Percentiles rank a stretch among this genome's conserved stretches.
Conservation (phyloP, 1,140 invertebrate species). For the Zaprionus inermis region DNA sequence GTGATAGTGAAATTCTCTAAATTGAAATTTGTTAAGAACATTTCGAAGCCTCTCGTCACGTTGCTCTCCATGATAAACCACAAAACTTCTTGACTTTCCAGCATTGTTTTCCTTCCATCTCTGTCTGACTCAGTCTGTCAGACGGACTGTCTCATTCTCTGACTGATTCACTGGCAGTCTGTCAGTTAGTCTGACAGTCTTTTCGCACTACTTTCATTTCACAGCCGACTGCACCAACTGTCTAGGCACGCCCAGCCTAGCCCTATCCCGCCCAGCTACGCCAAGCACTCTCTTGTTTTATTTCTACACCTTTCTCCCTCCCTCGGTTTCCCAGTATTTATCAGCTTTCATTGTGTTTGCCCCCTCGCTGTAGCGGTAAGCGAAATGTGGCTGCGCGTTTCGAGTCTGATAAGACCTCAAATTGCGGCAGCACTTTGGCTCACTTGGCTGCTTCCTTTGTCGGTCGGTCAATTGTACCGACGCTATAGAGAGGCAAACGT, state of each 20-base stretch:
- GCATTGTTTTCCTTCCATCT: slow-evolving; percentile 28
- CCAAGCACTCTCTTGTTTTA: not conserved
- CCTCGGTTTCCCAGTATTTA: slow-evolving; percentile 46
- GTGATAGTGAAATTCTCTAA: slow-evolving; percentile 57
- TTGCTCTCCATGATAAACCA: slow-evolving; percentile 50
- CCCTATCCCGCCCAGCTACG: not conserved
- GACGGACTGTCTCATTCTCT: not conserved
- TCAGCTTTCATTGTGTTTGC: slow-evolving; percentile 60
- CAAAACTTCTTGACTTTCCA: slow-evolving; percentile 51
- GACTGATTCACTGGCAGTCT: not conserved
- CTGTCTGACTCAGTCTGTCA: not conserved
- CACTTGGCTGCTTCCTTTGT: slow-evolving; percentile 13
- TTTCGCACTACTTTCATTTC: slow-evolving; percentile 66
- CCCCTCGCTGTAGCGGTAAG: not conserved
- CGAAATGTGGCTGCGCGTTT: slow-evolving; percentile 30
- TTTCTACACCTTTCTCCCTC: not conserved
- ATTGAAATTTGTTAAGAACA: slow-evolving; percentile 56
- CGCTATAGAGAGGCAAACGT: not conserved
- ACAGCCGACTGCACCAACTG: slow-evolving; percentile 53
- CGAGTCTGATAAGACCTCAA: slow-evolving; percentile 32
- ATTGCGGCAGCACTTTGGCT: slow-evolving; percentile 26
- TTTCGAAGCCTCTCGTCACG: slow-evolving; percentile 47
- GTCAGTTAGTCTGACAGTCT: slow-evolving; percentile 14
- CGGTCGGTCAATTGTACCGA: slow-evolving; percentile 24
- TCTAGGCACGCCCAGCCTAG: not conserved